Evolutionary conservation across 1,140 invertebrate genomes (phyloP), one percentile per base, ranked within the genome.

Genomic region (Amyelois transitella): DNA sequence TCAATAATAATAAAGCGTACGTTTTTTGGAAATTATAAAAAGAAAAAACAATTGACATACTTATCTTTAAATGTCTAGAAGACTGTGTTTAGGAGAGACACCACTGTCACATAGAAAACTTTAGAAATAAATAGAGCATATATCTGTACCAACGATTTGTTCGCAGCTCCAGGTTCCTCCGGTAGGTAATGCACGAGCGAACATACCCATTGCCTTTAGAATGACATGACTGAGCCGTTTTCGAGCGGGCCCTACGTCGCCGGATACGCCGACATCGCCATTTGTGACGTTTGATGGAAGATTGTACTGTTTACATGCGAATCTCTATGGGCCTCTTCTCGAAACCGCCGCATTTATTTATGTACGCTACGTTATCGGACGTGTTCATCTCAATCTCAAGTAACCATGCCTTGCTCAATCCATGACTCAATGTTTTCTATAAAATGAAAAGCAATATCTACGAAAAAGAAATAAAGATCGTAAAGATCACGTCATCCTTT

Each of bases 251-350:
- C 55, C 64, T 64, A 61, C 68, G 64, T 64, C 61, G 56, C 58
- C 62, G 64, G 62, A 75, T 69, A 74, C 60, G 68, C 66, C 62
- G 60, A 75, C 69, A 64, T 75, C 59, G 69, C 69, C 64, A 72
- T 79, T 74, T 75, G 65, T 71, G 75, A 75, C 75, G 68, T 77
- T 74, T 77, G 77, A 83, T 85, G 75, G 61, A 61, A 78, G 80
- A 86, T 81, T 77, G 71, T 65, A 72, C 64, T 73, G 68, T 81
- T 85, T 79, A 75, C 72, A 61, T 75, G 68, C 62, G 51, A 55
- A 62, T 52, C 60, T 62, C 64, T 64, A 56, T 55, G 49, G 32
- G 20, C 18, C 52, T 53, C 54, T 51, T 52, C 43, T 58, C 52
- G 45, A 57, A 62, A 65, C 55, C 52, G 51, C 43, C 55, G 32